phyloP scores from a whole-genome alignment of 2,888 invertebrate species.

The Caenorhabditis panamensis region DNA sequence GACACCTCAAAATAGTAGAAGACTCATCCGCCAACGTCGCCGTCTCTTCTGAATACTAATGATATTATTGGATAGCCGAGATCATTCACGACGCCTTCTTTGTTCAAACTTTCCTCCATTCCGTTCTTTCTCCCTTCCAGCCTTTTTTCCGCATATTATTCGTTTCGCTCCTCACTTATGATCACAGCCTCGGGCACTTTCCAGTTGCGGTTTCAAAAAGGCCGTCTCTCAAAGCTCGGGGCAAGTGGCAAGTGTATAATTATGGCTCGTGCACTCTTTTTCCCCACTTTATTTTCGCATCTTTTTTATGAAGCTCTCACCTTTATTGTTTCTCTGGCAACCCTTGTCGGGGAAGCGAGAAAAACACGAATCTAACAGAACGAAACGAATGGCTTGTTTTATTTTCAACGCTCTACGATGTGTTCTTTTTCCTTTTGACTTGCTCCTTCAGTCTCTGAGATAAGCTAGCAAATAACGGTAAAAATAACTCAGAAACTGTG shows the following conservation, averaged over 20 bases:
- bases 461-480: too few relatives aligned
- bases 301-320: conserved; percentile 5
- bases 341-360: neutral
- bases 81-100: conserved; percentile 14
- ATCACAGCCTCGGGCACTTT: conserved; percentile 11
- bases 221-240: neutral
- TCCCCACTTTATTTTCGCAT: conserved; percentile 1
- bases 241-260: conserved; percentile 16
- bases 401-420: conserved; percentile 13
- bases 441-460: neutral
- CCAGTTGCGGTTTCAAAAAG: neutral
- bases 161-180: conserved; percentile 11
- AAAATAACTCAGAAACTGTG: conserved; percentile 27
- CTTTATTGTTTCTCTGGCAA: conserved; percentile 9
- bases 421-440: neutral
- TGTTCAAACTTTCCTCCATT: conserved; percentile 15
- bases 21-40: neutral
- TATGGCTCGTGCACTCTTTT: neutral
- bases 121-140: conserved; percentile 13
- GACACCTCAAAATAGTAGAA: neutral
- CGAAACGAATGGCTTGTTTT: too few relatives aligned
- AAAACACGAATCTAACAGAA: too few relatives aligned
- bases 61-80: conserved; percentile 10
- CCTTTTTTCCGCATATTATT: conserved; percentile 27
- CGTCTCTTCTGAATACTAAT: neutral